phyloP scores from a whole-genome alignment of 2,113 vertebrate genomes.

The Sus scrofa region T2T-Sscrofa CM000817.6:173160001-173160500 shows the following conservation, averaged over 20 bases:
- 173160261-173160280: too few species aligned
- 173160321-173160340: too few species aligned
- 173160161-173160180: accelerated
- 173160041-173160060: not conserved
- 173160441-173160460: not conserved
- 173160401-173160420: too few species aligned
- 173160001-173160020: not conserved
- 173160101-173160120: not conserved
- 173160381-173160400: too few species aligned
- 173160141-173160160: not conserved
- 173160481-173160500: too few species aligned
- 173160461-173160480: not conserved
- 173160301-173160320: too few species aligned
- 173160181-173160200: not conserved
- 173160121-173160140: not conserved
- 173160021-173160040: not conserved
- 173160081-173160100: not conserved
- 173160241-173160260: too few species aligned
- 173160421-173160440: not conserved
- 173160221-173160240: not conserved
- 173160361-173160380: too few species aligned
- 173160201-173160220: not conserved
- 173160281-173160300: too few species aligned
- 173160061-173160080: too few species aligned
- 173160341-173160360: too few species aligned